Evolutionary conservation across 2,888 invertebrate species (phyloP).

Genomic region (Steromphala cineraria): DNA sequence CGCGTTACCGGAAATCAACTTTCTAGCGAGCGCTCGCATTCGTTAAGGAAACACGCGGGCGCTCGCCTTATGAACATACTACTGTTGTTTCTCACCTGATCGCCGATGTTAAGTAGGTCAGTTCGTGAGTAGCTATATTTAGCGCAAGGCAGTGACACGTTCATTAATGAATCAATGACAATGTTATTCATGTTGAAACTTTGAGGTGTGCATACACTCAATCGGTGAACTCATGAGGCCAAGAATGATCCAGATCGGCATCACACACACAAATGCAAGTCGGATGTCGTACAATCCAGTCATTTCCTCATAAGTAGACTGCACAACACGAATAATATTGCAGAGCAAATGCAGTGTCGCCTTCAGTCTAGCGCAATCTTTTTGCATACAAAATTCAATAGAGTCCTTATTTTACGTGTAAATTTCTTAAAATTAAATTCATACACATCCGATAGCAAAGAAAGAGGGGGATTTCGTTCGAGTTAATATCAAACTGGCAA

Average conservation of each 20-base stretch:
- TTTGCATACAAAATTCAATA: too few relatives aligned
- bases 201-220: too few relatives aligned
- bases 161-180: not conserved
- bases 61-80: too few relatives aligned
- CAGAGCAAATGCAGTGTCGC: not conserved
- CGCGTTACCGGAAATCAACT: too few relatives aligned
- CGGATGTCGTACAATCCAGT: not conserved
- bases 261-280: not conserved
- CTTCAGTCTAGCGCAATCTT: not conserved
- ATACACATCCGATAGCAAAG: too few relatives aligned
- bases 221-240: not conserved
- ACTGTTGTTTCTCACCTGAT: conserved; percentile 4
- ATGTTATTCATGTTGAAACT: not conserved
- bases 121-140: not conserved
- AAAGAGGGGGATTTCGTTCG: too few relatives aligned
- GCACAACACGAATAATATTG: not conserved
- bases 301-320: not conserved
- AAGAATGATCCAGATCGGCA: not conserved
- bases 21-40: too few relatives aligned
- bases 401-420: too few relatives aligned
- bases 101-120: not conserved
- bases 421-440: too few relatives aligned
- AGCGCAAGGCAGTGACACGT: too few relatives aligned
- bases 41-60: too few relatives aligned
- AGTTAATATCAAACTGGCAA: too few relatives aligned